Base-by-base conservation (phyloP, 2,888 invertebrate species). In the Mesorhabditis spiculigera region DNA sequence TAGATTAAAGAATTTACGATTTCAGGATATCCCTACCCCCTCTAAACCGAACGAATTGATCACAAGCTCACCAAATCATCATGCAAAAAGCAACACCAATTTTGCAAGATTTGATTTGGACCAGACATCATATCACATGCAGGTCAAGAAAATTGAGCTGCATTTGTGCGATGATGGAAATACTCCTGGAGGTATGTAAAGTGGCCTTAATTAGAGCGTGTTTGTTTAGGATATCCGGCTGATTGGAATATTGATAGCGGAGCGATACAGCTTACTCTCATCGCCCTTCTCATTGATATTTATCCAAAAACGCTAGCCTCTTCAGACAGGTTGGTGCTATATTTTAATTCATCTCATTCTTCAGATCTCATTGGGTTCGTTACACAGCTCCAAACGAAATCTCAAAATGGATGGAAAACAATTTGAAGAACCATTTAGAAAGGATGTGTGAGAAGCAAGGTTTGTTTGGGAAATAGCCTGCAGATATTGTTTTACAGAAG, bases 51-150 rank as follows among this genome's bases (percentile, higher is more conserved):
- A 28, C 28, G 28, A 65, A 16, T 65, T 67, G 58, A 16, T 68
- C 10, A 44, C 61, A 41, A 58, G 10, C 13, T n/a, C n/a, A 16
- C 61, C 16, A n/a, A 67, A 67, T 42, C 65, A 69, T 3, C 58
- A 50, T 50, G 58, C 58, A n/a, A n/a, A 10, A 10, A 62, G 90
- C 92, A 87, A 95, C 94, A 88, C 90, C 91, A 65, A 65, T 4
- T 79, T 75, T 69, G 70, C 70, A 45, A 90, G 91, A 66, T 94
- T 93, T 86, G 95, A 97, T 89, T 93, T 97, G n/a, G 89, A 92
- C 0, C 96, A 97, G 88, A 97, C 98, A 0, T 97, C 96, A 0
- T 95, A 96, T 89, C 98, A 98, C 87, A 91, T 98, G 86, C 90
- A 87, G 76, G 86, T 87, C 13, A 93, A 94, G 75, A 90, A 93